Conservation (phyloP, 1,140 invertebrate species). For the Littorina saxatilis region DNA sequence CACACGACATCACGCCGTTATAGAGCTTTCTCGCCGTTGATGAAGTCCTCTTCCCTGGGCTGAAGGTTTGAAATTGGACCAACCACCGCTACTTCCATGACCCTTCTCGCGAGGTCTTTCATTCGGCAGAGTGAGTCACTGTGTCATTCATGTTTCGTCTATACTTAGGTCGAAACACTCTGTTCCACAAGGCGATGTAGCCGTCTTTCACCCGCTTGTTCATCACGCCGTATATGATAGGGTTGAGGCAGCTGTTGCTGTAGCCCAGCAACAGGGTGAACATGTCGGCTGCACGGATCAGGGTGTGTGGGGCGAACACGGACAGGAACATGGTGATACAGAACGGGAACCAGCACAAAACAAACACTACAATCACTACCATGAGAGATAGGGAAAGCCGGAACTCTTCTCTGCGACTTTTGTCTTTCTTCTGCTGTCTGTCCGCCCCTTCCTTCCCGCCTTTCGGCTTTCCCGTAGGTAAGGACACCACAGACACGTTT, state of each 20-base stretch:
- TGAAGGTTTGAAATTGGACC: no score
- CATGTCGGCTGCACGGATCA: constrained; percentile 57
- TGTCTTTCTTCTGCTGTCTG: constrained; percentile 19
- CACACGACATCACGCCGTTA: no score
- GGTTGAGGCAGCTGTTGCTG: constrained; percentile 67
- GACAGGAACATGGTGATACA: constrained; percentile 69
- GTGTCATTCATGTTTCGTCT: no score
- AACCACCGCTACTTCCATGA: no score
- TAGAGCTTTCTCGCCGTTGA: no score
- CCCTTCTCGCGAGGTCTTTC: no score
- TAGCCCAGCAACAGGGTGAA: constrained; percentile 67
- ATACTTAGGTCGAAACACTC: no score
- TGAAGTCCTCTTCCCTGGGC: no score
- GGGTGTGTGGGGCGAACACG: constrained; percentile 47
- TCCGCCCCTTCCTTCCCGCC: neutral
- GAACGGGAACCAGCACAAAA: constrained; percentile 68
- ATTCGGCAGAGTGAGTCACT: no score
- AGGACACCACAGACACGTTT: neutral
- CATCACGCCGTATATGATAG: constrained; percentile 68
- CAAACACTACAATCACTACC: constrained; percentile 62
- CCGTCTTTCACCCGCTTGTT: constrained; percentile 62
- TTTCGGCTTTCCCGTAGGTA: neutral
- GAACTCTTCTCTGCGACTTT: constrained; percentile 55
- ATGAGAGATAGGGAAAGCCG: constrained; percentile 57
- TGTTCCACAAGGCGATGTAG: constrained; percentile 51